Evolutionary conservation across 2,888 invertebrate species (phyloP), one percentile per base, ranked within the genome.

Genomic region (Platycnemis pennipes): DNA sequence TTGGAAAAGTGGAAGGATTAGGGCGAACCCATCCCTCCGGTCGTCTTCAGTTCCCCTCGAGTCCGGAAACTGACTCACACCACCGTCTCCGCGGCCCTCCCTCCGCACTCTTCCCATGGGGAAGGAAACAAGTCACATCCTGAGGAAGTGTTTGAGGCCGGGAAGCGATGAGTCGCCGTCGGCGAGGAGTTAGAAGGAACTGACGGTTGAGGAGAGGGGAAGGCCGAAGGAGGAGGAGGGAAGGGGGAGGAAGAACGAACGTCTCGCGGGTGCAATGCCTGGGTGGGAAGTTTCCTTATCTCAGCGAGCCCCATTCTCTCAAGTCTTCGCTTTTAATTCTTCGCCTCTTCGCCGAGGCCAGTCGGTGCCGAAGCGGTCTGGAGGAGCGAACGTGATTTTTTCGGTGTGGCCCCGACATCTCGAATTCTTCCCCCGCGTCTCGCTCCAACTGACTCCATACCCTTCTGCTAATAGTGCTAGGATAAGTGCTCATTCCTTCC

Each of bases 61-160:
- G 77, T 87, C 87, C 87, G 87, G 87, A 87, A 87, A 87, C 87
- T 87, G 87, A 87, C 87, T 87, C 87, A 87, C 45, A 19, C 87
- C 87, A 45, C 77, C 31, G 37, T 37, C 77, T 77, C 37, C 77
- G 3, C 77, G 2, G 77, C 77, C 7, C 37, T 5, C n/a, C 44
- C 26, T 16, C 19, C 16, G 22, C 42, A 5, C 13, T 16, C n/a
- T 46, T 26, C 26, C n/a, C 45, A 22, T 26, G 87, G 87, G 87
- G 87, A 46, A 87, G 87, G 87, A 87, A 87, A 87, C 87, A 44
- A 87, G 87, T 87, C 87, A 87, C 87, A 87, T 87, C 87, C 87
- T 44, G 87, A 87, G 87, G 87, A 87, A 87, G 87, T 46, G 87
- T 87, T 87, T 87, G 87, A 87, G 87, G 87, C 45, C 87, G 87